These are phyloP conservation scores for Nomada fucata DNA, from an alignment of 2,888 invertebrate genomes.

Conservation along the genomic window DNA sequence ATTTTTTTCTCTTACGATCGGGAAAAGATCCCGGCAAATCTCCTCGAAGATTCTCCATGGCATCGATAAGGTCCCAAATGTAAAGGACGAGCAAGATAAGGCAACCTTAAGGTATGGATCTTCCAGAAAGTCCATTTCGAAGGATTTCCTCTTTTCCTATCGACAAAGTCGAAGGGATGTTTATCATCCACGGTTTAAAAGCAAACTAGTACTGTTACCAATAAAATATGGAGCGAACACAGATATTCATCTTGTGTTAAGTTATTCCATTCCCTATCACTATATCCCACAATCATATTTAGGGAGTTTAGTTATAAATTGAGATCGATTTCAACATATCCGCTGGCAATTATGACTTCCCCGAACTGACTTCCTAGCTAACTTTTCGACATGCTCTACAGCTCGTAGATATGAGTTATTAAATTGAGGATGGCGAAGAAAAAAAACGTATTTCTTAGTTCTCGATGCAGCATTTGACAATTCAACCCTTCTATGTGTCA, in stretches of 20 bases:
- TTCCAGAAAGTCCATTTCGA: conserved; percentile 32
- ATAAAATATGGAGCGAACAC: neutral
- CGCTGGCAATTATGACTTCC: too few relatives aligned
- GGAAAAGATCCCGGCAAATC: conserved; percentile 31
- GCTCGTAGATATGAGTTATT: too few relatives aligned
- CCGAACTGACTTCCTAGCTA: too few relatives aligned
- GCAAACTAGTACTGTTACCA: neutral
- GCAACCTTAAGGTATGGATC: conserved; percentile 36
- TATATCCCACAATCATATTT: too few relatives aligned
- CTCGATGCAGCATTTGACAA: too few relatives aligned
- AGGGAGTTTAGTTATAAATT: too few relatives aligned
- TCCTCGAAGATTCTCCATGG: conserved; percentile 23
- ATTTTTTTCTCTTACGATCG: conserved; percentile 36
- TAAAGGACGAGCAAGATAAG: conserved; percentile 47
- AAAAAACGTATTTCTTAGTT: too few relatives aligned
- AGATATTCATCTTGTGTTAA: neutral
- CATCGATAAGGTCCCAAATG: conserved; percentile 56
- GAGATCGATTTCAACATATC: too few relatives aligned
- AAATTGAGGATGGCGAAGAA: too few relatives aligned
- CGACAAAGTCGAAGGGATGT: conserved; percentile 29
- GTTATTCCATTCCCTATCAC: too few relatives aligned
- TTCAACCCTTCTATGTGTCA: too few relatives aligned
- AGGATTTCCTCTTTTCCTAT: conserved; percentile 26
- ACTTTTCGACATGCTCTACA: too few relatives aligned
- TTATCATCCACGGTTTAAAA: conserved; percentile 10